Conservation (phyloP, 2,888 invertebrate species). For the Taenaris catops region DNA sequence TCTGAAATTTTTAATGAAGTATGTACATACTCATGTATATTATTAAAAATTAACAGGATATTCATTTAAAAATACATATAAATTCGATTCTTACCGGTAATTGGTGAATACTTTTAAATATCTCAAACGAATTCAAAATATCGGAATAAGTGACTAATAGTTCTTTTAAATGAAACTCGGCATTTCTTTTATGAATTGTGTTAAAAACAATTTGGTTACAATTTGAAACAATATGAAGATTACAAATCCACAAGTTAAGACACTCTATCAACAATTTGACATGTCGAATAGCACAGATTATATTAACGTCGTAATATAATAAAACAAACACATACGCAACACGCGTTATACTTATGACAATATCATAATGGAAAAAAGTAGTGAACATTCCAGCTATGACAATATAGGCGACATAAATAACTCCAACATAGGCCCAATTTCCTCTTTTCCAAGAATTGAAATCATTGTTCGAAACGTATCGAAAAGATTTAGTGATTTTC, state of each 20-base stretch:
- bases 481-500: slow-evolving; percentile 8
- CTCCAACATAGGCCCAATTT: slow-evolving; percentile 4
- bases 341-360: background rate
- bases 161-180: background rate
- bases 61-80: background rate
- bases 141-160: slow-evolving; percentile 7
- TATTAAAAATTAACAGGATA: too few relatives aligned
- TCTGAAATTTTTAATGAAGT: slow-evolving; percentile 9
- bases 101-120: slow-evolving; percentile 13
- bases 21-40: too few relatives aligned
- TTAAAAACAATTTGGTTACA: background rate
- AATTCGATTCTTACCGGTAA: slow-evolving; percentile 14
- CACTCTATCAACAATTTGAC: slow-evolving; percentile 9
- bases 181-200: background rate
- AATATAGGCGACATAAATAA: background rate
- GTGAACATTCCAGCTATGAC: background rate
- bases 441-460: slow-evolving; percentile 11
- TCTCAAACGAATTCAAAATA: slow-evolving; percentile 15
- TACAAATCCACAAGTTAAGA: slow-evolving; percentile 11
- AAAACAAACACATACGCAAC: slow-evolving; percentile 2
- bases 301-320: slow-evolving; percentile 15
- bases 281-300: slow-evolving; percentile 14
- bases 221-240: slow-evolving; percentile 2
- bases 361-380: background rate
- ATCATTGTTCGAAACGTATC: background rate